phyloP scores from a whole-genome alignment of 2,113 vertebrate genomes.

The Arenaria interpres region DNA sequence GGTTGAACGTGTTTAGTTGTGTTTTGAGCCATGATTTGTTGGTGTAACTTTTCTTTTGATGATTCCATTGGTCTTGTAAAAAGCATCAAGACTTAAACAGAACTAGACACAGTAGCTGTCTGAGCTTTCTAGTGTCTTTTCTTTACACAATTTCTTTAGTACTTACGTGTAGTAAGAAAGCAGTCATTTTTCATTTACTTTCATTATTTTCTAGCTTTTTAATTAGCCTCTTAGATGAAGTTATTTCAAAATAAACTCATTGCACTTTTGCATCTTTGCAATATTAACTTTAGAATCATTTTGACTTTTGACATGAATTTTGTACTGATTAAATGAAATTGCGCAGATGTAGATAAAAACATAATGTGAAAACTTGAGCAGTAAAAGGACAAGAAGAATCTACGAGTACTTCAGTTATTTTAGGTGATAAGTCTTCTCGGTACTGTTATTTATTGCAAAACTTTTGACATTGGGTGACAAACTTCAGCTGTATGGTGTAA shows the following conservation, averaged over 20 bases:
- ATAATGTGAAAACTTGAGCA: background rate
- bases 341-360: background rate
- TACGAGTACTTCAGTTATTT: background rate
- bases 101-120: background rate
- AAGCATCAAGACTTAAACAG: background rate
- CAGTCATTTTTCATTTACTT: background rate
- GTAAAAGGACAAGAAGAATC: background rate
- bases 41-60: background rate
- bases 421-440: background rate
- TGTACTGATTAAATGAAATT: background rate
- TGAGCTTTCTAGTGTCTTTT: background rate
- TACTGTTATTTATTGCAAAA: background rate
- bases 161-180: background rate
- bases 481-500: background rate
- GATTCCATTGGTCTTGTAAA: background rate
- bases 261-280: background rate
- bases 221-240: background rate
- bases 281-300: background rate
- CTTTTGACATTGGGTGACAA: background rate
- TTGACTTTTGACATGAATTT: slow-evolving; percentile 4
- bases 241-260: background rate
- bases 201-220: background rate
- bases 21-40: background rate
- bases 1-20: background rate
- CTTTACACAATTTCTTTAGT: background rate